A percentile compares a stretch with the other conserved stretches of the same genome.
These are phyloP conservation scores for Petrolisthes cinctipes DNA, from an alignment of 2,888 invertebrate species.

Conservation along the genomic window DNA sequence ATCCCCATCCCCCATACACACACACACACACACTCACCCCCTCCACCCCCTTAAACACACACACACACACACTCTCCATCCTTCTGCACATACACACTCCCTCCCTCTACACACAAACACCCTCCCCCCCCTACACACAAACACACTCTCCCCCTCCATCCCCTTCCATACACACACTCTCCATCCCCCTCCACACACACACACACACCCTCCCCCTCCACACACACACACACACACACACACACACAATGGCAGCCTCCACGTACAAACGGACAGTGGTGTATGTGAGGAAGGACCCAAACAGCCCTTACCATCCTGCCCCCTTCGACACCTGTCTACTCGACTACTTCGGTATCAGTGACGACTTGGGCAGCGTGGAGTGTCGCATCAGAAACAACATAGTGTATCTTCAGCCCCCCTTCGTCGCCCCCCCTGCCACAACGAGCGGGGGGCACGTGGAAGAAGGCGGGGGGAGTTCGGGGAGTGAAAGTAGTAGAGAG, in stretches of 20 bases:
- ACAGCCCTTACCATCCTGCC: slow-evolving; percentile 18
- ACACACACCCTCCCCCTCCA: too few species aligned
- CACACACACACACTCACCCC: slow-evolving; percentile 6
- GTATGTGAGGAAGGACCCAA: slow-evolving; percentile 5
- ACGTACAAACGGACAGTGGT: slow-evolving; percentile 26
- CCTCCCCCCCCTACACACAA: too few species aligned
- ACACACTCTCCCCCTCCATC: too few species aligned
- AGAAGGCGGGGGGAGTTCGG: not conserved
- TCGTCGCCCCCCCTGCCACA: not conserved
- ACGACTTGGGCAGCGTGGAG: slow-evolving; percentile 37
- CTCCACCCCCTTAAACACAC: not conserved
- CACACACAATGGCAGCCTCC: not conserved
- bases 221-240: too few species aligned
- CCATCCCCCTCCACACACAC: too few species aligned
- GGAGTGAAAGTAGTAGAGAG: too few species aligned
- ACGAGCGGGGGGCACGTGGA: not conserved
- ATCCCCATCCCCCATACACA: too few species aligned
- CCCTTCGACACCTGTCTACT: slow-evolving; percentile 34
- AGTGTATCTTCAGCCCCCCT: slow-evolving; percentile 35
- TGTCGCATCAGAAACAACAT: slow-evolving; percentile 23
- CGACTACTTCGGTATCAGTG: slow-evolving; percentile 37
- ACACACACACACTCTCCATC: too few species aligned
- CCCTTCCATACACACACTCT: too few species aligned
- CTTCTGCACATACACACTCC: too few species aligned
- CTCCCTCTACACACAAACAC: too few species aligned